Base-by-base conservation (phyloP, 2,797 vertebrate species). In the Luscinia luscinia region DNA sequence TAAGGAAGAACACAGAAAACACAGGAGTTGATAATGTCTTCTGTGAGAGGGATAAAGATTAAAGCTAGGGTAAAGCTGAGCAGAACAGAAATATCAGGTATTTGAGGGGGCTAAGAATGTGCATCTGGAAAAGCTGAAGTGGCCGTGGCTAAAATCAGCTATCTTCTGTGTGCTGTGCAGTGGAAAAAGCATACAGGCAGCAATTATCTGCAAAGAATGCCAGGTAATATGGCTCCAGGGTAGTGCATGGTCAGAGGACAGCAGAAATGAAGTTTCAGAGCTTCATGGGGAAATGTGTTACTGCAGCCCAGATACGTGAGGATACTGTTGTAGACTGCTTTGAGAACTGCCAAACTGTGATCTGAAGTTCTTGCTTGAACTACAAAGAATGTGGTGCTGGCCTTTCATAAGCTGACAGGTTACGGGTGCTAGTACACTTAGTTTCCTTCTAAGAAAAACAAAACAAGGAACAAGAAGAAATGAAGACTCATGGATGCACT, bases 91-190 rank as follows among this genome's bases (percentile, higher is more conserved):
- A 49, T 73, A 89, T 9, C 55, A 51, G 57, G 27, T 70, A 66
- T 63, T 85, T 88, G 48, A 78, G 21, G 18, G 40, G 16, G 43
- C 87, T 93, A 88, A 90, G 72, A 75, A 76, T 59, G 73, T 66
- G 67, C 68, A 73, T 86, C 80, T 93, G 85, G 74, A 93, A 87
- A 94, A 95, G 76, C 76, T 77, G 86, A 89, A 89, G 86, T 75
- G 55, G 51, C 73, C 8, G 19, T 57, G 79, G 82, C 83, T 79
- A 86, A 95, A 93, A 86, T 88, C 89, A 95, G 63, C 87, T 94
- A 63, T 67, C 79, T 84, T 78, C 73, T 90, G 79, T 81, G 85
- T 82, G 28, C 59, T 84, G 32, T 2, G 2, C 67, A 84, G 87
- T 82, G 80, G 87, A 86, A 95, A 94, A 96, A 91, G 55, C 70